These are phyloP conservation scores for Steinernema feltiae DNA, from an alignment of 1,140 invertebrate genomes.

Conservation along the genomic window DNA sequence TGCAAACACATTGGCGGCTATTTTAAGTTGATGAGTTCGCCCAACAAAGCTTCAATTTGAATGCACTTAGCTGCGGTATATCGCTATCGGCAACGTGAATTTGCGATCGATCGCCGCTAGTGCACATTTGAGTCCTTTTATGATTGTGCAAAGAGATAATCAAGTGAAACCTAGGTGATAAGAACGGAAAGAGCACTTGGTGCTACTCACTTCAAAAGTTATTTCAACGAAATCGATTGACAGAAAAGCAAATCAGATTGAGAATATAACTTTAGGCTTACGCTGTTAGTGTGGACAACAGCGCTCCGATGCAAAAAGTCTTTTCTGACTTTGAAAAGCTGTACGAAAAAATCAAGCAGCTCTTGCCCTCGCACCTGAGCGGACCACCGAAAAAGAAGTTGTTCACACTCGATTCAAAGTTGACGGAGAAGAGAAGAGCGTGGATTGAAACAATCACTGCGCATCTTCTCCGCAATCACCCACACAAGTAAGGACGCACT, in stretches of 20 bases:
- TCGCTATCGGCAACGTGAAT: too few relatives aligned
- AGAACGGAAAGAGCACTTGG: not conserved
- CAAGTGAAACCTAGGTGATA: not conserved
- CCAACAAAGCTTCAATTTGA: too few relatives aligned
- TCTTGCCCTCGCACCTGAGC: slow-evolving; percentile 36
- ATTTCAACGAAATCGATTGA: not conserved
- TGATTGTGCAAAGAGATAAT: not conserved
- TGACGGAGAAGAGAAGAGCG: slow-evolving; percentile 43
- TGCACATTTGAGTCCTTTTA: not conserved
- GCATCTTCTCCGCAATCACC: slow-evolving; percentile 38
- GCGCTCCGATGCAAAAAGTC: slow-evolving; percentile 23
- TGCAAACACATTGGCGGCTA: too few relatives aligned
- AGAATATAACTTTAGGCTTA: slow-evolving; percentile 19
- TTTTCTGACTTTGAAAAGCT: slow-evolving; percentile 37
- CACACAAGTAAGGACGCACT: slow-evolving; percentile 37
- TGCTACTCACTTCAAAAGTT: not conserved
- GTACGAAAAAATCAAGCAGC: slow-evolving; percentile 33
- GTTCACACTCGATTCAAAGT: slow-evolving; percentile 35
- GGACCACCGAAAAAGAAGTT: slow-evolving; percentile 47
- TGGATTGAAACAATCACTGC: slow-evolving; percentile 39
- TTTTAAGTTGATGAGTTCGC: too few relatives aligned
- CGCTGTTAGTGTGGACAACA: not conserved
- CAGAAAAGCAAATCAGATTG: too few relatives aligned
- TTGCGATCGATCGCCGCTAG: not conserved
- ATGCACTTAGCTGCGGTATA: too few relatives aligned